Evolutionary conservation across 2,113 vertebrate species (phyloP).

Genomic region (Ceyx melanurus): DNA sequence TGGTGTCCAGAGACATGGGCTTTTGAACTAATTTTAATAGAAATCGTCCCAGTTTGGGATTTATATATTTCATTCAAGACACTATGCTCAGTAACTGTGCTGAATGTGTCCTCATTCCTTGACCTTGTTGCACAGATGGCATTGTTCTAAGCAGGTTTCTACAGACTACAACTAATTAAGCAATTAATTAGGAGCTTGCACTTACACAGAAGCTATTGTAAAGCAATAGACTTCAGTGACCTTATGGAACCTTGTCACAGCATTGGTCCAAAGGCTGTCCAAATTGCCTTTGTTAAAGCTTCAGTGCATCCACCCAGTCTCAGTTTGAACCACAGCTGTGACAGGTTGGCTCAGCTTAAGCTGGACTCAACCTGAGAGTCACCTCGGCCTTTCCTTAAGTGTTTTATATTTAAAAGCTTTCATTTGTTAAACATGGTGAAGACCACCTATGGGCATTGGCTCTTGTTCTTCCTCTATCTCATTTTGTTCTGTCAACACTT

Average conservation of each 20-base stretch:
- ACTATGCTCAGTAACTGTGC: neutral
- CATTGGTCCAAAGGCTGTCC: neutral
- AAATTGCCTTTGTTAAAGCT: neutral
- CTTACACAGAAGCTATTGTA: neutral
- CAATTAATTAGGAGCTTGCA: slow-evolving; percentile 45
- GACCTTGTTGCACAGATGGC: slow-evolving; percentile 37
- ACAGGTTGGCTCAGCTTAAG: neutral
- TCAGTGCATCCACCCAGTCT: neutral
- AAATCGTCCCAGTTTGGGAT: neutral
- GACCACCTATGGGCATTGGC: neutral
- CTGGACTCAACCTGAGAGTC: neutral
- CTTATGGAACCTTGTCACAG: neutral
- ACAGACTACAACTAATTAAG: slow-evolving; percentile 28
- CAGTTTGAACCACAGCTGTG: neutral
- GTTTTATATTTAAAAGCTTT: neutral
- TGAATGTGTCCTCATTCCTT: slow-evolving; percentile 7
- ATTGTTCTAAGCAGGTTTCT: slow-evolving; percentile 21
- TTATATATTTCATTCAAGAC: slow-evolving; percentile 17
- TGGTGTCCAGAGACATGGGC: neutral
- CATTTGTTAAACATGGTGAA: neutral
- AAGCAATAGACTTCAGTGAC: neutral
- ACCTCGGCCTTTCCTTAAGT: neutral
- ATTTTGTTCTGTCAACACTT: neutral
- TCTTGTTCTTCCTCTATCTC: neutral
- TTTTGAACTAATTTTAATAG: neutral